Base-by-base conservation (phyloP, 2,888 invertebrate species). In the Cataglyphis cursor region DNA sequence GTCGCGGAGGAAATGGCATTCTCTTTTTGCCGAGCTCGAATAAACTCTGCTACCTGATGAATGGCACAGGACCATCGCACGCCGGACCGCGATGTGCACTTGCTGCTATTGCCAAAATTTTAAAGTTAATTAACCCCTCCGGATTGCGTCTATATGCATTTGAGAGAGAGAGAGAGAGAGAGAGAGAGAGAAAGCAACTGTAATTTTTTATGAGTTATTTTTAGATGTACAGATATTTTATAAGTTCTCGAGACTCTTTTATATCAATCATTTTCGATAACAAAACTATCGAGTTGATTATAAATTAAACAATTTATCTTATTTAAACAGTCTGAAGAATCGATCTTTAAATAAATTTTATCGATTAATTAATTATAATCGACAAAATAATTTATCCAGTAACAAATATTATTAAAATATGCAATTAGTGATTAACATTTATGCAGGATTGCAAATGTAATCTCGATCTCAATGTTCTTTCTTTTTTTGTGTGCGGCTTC, bases 1-100 rank as follows among this genome's bases (percentile, higher is more conserved):
- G 31, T 44, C 59, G 81, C 70, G 54, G 57, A 74, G 83, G 80
- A 80, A 83, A 66, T 38, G 80, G 73, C 72, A 41, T 70, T 83
- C 70, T 82, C 70, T 38, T 82, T 84, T 82, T 54, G n/a, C 41
- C 81, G 57, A 38, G 66, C 61, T 57, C 70, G 66, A 72, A 48
- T 59, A 81, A 81, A 59, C 18, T 48, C 73, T 28, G 41, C 24
- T 35, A 59, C 35, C 21, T 24, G 81, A n/a, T 48, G 65, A 64
- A 51, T 51, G 64, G 51, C 18, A 41, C 3, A 15, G 5, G 61
- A 41, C 3, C 15, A 12, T 38, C 28, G 35, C 28, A 24, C 10
- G 10, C 9, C 10, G 24, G 48, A 8, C 24, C 24, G 35, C 18
- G 12, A 5, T 48, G 51, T n/a, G 51, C 8, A 8, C n/a, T 3